Evolutionary conservation across 2,888 invertebrate genomes (phyloP).

Genomic region (Laothoe populi): DNA sequence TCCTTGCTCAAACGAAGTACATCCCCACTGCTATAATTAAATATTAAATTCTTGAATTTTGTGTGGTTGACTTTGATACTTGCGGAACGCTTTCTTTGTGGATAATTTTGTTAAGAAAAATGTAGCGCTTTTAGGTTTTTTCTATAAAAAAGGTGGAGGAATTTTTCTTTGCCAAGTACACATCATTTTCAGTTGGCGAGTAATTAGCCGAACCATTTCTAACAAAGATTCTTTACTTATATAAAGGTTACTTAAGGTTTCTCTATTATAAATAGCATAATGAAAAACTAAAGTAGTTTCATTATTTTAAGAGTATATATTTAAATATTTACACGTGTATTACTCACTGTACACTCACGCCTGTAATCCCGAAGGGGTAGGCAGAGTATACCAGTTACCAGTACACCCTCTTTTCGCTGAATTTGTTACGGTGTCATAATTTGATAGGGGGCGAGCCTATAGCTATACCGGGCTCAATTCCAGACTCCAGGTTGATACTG

Average conservation of each 20-base stretch:
- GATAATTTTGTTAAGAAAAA: constrained; percentile 54
- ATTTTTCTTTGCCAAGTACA: constrained; percentile 32
- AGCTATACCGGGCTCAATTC: too few species aligned
- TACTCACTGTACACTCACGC: too few species aligned
- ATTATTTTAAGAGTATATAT: too few species aligned
- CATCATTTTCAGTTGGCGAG: constrained; percentile 18
- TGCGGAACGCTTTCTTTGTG: constrained; percentile 46
- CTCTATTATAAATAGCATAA: not conserved
- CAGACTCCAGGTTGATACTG: too few species aligned
- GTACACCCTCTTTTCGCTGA: too few species aligned
- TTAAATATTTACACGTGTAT: too few species aligned
- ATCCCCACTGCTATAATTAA: constrained; percentile 61
- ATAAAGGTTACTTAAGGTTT: not conserved
- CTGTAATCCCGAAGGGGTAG: too few species aligned
- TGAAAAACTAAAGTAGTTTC: too few species aligned
- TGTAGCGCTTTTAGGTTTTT: constrained; percentile 41
- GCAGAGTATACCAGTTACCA: too few species aligned
- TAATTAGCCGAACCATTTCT: constrained; percentile 13
- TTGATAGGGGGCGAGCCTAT: too few species aligned
- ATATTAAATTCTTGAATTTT: constrained; percentile 69
- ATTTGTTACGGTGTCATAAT: too few species aligned
- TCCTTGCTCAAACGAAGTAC: constrained; percentile 58
- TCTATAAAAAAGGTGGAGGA: constrained; percentile 27
- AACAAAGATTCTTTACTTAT: not conserved
- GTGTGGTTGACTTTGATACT: constrained; percentile 51